Conservation (phyloP, 1,140 invertebrate species). For the Halyomorpha halys region DNA sequence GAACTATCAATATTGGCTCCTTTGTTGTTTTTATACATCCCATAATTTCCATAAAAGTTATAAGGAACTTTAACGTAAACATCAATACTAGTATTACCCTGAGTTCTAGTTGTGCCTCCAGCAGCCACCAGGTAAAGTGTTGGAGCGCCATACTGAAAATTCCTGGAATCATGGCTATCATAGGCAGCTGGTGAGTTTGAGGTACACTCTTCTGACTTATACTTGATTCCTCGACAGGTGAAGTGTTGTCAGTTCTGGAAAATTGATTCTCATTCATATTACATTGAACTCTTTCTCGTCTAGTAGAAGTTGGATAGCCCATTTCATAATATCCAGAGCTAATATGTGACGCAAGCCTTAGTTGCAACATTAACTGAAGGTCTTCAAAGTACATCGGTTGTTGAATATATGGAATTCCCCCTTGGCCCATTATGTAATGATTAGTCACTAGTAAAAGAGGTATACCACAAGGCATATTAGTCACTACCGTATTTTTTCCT, state of each 20-base stretch:
- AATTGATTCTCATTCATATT: slow-evolving; percentile 64
- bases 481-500: slow-evolving; percentile 42
- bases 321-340: slow-evolving; percentile 50
- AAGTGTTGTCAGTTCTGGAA: slow-evolving; percentile 68
- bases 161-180: slow-evolving; percentile 55
- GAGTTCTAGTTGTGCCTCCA: slow-evolving; percentile 44
- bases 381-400: slow-evolving; percentile 83
- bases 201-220: slow-evolving; percentile 54
- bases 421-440: slow-evolving; percentile 54
- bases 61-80: slow-evolving; percentile 46
- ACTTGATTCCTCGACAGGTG: slow-evolving; percentile 64
- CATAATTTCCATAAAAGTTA: slow-evolving; percentile 20
- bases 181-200: slow-evolving; percentile 48
- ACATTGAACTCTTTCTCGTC: slow-evolving; percentile 52
- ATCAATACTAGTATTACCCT: slow-evolving; percentile 44
- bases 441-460: slow-evolving; percentile 50
- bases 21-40: slow-evolving; percentile 18
- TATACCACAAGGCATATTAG: slow-evolving; percentile 53
- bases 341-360: slow-evolving; percentile 54
- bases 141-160: slow-evolving; percentile 63
- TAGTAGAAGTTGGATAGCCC: slow-evolving; percentile 47
- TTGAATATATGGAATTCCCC: slow-evolving; percentile 59
- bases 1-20: background rate
- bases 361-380: slow-evolving; percentile 61
- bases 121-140: slow-evolving; percentile 54